phyloP scores from a whole-genome alignment of 2,888 invertebrate genomes.

The Melinaea menophilus region DNA sequence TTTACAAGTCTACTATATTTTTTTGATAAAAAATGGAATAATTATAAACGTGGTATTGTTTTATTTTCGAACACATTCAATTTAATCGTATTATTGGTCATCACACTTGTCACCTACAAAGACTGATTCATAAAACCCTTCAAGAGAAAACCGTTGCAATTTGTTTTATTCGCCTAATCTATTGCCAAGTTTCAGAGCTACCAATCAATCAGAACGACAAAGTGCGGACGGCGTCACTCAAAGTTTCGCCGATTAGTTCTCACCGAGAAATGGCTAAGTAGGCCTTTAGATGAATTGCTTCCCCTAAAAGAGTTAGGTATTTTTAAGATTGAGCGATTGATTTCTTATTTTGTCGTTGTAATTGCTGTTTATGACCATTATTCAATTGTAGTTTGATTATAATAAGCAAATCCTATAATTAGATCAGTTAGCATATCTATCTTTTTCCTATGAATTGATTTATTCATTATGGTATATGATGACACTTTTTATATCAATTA shows the following conservation, averaged over 20 bases:
- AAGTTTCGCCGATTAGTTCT: conserved; percentile 11
- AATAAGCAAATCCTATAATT: too few species aligned
- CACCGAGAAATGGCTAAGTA: conserved; percentile 13
- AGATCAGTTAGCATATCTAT: too few species aligned
- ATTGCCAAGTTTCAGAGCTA: conserved; percentile 18
- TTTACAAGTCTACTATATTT: too few species aligned
- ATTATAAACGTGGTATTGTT: too few species aligned
- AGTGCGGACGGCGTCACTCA: conserved; percentile 29
- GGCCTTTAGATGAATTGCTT: conserved; percentile 22
- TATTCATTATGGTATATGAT: too few species aligned
- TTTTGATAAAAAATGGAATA: too few species aligned
- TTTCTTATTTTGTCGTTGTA: neutral
- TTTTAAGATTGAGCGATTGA: neutral
- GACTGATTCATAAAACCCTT: neutral
- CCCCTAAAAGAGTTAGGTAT: conserved; percentile 5
- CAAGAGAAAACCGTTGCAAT: neutral
- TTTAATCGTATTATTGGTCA: neutral
- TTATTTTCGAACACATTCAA: too few species aligned
- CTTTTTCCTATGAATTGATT: too few species aligned
- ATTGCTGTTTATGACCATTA: neutral
- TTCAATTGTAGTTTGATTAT: too few species aligned
- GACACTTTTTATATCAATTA: too few species aligned
- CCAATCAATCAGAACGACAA: conserved; percentile 33
- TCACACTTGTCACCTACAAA: neutral
- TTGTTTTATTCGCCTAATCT: conserved; percentile 13